These are phyloP conservation scores for Thereva unica DNA, from an alignment of 2,888 invertebrate genomes.

Conservation along the genomic window DNA sequence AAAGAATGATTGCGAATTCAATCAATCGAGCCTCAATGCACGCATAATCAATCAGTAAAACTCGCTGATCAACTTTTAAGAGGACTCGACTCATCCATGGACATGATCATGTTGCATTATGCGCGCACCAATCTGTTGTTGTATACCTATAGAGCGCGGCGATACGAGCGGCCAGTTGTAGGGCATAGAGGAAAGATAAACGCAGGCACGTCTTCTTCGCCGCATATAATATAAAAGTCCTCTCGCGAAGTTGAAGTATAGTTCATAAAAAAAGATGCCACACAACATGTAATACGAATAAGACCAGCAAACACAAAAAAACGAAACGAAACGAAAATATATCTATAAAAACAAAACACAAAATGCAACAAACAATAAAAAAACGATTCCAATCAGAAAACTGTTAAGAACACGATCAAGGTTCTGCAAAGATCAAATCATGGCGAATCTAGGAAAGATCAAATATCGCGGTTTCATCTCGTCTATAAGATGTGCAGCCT, in stretches of 20 bases:
- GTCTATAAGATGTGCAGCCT: background rate
- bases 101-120: too few species aligned
- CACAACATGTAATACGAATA: slow-evolving; percentile 9
- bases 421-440: slow-evolving; percentile 25
- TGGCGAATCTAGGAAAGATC: slow-evolving; percentile 21
- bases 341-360: slow-evolving; percentile 14
- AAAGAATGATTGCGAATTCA: slow-evolving; percentile 24
- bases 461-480: slow-evolving; percentile 8
- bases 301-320: slow-evolving; percentile 15
- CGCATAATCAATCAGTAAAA: slow-evolving; percentile 34
- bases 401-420: slow-evolving; percentile 30
- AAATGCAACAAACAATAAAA: slow-evolving; percentile 14
- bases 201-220: too few species aligned
- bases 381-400: slow-evolving; percentile 7
- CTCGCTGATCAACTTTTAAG: slow-evolving; percentile 31
- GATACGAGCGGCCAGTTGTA: background rate
- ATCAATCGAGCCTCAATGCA: slow-evolving; percentile 25
- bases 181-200: too few species aligned
- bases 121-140: slow-evolving; percentile 18
- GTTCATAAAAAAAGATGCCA: too few species aligned
- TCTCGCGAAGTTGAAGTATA: too few species aligned
- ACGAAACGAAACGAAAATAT: slow-evolving; percentile 19
- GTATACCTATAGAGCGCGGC: slow-evolving; percentile 18
- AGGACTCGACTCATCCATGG: slow-evolving; percentile 7
- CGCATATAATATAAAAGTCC: too few species aligned